Evolutionary conservation across 1,140 invertebrate species (phyloP).

Genomic region (Pissodes strobi): DNA sequence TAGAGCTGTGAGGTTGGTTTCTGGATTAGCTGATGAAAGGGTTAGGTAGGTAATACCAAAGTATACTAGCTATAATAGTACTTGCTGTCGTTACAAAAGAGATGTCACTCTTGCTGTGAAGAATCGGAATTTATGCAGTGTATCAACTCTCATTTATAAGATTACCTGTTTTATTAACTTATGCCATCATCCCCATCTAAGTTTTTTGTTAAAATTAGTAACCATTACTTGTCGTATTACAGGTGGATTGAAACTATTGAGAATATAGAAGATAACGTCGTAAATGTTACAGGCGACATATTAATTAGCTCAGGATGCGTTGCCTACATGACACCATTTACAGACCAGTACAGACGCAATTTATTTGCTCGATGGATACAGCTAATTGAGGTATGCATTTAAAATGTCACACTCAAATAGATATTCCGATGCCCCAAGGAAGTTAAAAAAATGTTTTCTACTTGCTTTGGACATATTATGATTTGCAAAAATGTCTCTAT

Average conservation of each 20-base stretch:
- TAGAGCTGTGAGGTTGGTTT: conserved; percentile 72
- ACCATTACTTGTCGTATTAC: too few relatives aligned
- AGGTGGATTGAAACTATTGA: conserved; percentile 70
- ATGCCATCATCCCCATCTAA: too few relatives aligned
- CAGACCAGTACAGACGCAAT: conserved; percentile 59
- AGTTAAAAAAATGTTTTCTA: conserved; percentile 6
- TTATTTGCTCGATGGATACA: conserved; percentile 48
- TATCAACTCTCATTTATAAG: too few relatives aligned
- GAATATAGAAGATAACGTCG: conserved; percentile 63
- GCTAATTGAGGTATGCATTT: conserved; percentile 24
- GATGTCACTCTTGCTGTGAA: too few relatives aligned
- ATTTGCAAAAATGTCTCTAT: neutral
- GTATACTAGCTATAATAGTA: too few relatives aligned
- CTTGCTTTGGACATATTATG: conserved; percentile 2
- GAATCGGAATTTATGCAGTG: too few relatives aligned
- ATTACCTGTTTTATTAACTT: too few relatives aligned
- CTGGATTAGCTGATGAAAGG: conserved; percentile 59
- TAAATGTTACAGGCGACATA: conserved; percentile 68
- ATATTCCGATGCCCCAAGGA: neutral
- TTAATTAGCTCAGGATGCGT: conserved; percentile 68
- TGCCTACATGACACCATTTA: conserved; percentile 72
- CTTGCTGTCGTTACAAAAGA: too few relatives aligned
- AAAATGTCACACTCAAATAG: neutral
- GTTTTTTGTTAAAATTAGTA: too few relatives aligned
- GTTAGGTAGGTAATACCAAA: conserved; percentile 27